These are phyloP conservation scores for Pyralis farinalis DNA, from an alignment of 2,888 invertebrate species.

Conservation along the genomic window DNA sequence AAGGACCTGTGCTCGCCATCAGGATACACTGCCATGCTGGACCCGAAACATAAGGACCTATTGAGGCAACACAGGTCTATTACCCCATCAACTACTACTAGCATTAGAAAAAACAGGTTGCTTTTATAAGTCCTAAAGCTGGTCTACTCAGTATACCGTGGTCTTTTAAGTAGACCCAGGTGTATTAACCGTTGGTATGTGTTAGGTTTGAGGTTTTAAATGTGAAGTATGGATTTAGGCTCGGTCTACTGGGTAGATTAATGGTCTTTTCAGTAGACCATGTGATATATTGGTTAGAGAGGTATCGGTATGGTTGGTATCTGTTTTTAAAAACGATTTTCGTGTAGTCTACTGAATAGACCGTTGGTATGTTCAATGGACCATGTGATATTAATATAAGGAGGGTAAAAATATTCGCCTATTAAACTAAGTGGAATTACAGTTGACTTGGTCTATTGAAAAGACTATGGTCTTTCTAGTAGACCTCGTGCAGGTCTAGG, in stretches of 20 bases:
- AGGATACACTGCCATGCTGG: conserved; percentile 91
- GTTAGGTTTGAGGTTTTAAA: neutral
- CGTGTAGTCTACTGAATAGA: conserved; percentile 2
- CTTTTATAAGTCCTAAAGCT: conserved; percentile 18
- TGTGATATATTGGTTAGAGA: neutral
- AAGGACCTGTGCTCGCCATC: conserved; percentile 84
- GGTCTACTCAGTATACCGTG: conserved; percentile 8
- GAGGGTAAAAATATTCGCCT: too few relatives aligned
- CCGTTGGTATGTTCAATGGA: conserved; percentile 20
- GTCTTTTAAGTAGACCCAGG: conserved; percentile 11
- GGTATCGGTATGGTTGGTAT: too few relatives aligned
- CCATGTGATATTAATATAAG: neutral
- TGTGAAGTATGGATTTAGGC: neutral
- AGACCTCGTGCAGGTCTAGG: too few relatives aligned
- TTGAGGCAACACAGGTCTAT: conserved; percentile 84
- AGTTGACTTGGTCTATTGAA: too few relatives aligned
- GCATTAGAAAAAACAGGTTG: conserved; percentile 25
- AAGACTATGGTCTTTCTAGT: too few relatives aligned
- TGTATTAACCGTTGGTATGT: neutral
- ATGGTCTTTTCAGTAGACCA: conserved; percentile 13
- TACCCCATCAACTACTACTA: conserved; percentile 22
- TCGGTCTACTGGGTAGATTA: conserved; percentile 18
- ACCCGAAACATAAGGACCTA: conserved; percentile 88
- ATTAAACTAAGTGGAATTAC: too few relatives aligned
- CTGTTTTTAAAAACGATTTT: neutral